A percentile compares a stretch with the other conserved stretches of the same genome.
Evolutionary conservation across 2,888 invertebrate species (phyloP).

Genomic region (Phortica magna): DNA sequence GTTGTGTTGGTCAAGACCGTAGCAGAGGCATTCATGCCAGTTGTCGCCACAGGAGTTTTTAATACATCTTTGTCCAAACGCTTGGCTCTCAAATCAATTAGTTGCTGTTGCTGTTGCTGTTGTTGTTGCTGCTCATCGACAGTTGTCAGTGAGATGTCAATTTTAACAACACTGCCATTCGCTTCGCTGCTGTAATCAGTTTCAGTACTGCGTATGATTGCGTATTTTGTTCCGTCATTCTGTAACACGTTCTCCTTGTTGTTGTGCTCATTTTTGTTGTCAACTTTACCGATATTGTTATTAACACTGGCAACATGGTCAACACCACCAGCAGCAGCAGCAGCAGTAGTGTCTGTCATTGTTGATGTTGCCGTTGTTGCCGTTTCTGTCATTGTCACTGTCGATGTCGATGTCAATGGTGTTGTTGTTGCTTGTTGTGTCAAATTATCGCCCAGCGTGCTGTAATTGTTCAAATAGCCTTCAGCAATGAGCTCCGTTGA

Average conservation of each 20-base stretch:
- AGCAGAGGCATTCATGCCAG: constrained; percentile 44
- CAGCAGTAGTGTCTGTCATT: constrained; percentile 33
- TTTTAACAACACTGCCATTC: constrained; percentile 75
- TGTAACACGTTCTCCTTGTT: constrained; percentile 52
- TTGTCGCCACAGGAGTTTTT: constrained; percentile 47
- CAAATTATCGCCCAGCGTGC: constrained; percentile 56
- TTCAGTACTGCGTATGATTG: constrained; percentile 74
- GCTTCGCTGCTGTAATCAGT: constrained; percentile 75
- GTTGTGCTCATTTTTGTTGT: constrained; percentile 42
- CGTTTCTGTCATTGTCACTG: constrained; percentile 53
- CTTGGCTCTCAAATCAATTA: constrained; percentile 6
- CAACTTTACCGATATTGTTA: constrained; percentile 6
- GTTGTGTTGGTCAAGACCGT: constrained; percentile 25
- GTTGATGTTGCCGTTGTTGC: constrained; percentile 38
- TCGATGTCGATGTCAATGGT: constrained; percentile 48
- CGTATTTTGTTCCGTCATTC: constrained; percentile 25
- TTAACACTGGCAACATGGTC: constrained; percentile 15
- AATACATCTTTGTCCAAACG: constrained; percentile 38
- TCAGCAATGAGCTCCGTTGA: constrained; percentile 72
- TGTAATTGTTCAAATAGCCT: constrained; percentile 52
- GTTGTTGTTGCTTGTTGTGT: constrained; percentile 47
- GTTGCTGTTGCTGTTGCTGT: constrained; percentile 48
- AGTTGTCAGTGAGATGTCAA: constrained; percentile 76
- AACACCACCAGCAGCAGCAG: constrained; percentile 16
- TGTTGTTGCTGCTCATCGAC: constrained; percentile 66